A percentile compares a stretch with the other conserved stretches of the same genome.
Conservation (phyloP, 2,888 invertebrate species). For the Phyto melanocephala region DNA sequence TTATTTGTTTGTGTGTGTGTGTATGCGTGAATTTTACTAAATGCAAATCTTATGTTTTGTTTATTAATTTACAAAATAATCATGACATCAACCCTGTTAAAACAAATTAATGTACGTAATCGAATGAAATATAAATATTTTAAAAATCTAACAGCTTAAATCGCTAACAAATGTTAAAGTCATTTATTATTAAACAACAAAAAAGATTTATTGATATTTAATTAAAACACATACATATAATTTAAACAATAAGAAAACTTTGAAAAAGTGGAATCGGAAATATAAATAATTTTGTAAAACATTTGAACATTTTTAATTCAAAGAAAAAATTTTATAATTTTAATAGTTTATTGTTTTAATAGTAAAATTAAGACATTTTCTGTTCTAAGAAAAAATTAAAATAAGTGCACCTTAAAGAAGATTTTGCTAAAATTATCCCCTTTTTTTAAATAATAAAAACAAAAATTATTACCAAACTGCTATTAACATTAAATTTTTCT, state of each 20-base stretch:
- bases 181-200: conserved; percentile 9
- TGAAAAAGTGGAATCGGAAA: no score
- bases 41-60: neutral
- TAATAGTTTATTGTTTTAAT: no score
- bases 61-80: neutral
- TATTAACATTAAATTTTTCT: no score
- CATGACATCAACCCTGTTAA: conserved; percentile 19
- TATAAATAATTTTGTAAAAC: no score
- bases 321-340: no score
- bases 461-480: no score
- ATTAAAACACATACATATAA: neutral
- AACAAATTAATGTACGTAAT: neutral
- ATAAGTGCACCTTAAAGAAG: no score
- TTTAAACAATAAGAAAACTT: neutral
- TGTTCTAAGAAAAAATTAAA: no score
- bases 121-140: neutral
- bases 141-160: conserved; percentile 1
- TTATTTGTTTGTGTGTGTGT: neutral
- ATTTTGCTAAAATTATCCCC: no score
- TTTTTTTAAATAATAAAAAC: no score
- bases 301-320: no score
- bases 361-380: no score
- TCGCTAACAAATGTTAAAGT: neutral
- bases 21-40: neutral
- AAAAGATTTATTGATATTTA: neutral